Base-by-base conservation (phyloP, 2,888 invertebrate species). In the Drosophila monieri region DNA sequence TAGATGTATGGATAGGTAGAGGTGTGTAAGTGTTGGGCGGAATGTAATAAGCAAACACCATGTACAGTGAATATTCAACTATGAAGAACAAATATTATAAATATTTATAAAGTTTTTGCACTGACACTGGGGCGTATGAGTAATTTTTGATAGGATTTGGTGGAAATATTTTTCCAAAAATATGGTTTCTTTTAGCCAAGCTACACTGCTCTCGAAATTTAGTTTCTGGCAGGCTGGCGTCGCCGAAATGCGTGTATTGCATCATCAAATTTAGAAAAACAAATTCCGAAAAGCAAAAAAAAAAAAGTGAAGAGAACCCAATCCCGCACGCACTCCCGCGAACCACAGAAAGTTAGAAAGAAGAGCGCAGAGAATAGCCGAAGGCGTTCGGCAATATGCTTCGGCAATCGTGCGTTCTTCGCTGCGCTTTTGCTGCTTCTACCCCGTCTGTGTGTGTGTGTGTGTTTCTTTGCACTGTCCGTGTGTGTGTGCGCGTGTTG, bases 211-310 rank as follows among this genome's bases (percentile, higher is more conserved):
- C 47, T 32, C 3, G 37, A 47, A 65, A 55, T 67, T 48, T 23
- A 32, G 27, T 54, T 46, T 41, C 48, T 32, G 41, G 51, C 62
- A 49, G 49, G 25, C 21, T 46, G 54, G 44, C 64, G 73, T 25
- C 41, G 64, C 21, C 69, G 25, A 75, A 70, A 78, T 81, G 84
- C 88, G 80, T 84, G 88, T 85, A 84, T 84, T 84, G 84, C 84
- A 84, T 84, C 84, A 84, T 84, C 84, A 88, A 85, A 72, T 72
- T 77, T 79, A 76, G 80, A 85, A 81, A 81, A 88, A 87, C 80
- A 85, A 84, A 77, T 76, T 74, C 46, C 74, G 64, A 80, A 84
- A 25, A 62, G 30, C 14, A 54, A 51, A 41, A 64, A 23, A 15
- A 51, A 52, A 8, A 27, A 25, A 6, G 25, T 6, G 25, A 25